Evolutionary conservation across 2,888 invertebrate species (phyloP).

Genomic region (Hirtodrosophila confusa): DNA sequence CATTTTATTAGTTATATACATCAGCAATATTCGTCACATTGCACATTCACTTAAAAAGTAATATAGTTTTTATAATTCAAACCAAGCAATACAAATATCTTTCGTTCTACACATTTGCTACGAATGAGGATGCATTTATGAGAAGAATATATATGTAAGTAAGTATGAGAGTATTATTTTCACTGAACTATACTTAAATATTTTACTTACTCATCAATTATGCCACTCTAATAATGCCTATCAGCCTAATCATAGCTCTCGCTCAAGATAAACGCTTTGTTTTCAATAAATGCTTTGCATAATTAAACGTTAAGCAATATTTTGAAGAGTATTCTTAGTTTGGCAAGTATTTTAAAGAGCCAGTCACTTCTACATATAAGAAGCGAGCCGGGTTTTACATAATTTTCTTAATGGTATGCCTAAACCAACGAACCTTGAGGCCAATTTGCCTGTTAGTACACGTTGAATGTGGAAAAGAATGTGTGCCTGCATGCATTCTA

Average conservation of each 20-base stretch:
- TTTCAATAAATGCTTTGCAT: neutral
- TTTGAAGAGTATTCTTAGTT: conserved; percentile 11
- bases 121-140: too few species aligned
- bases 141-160: too few species aligned
- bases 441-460: conserved; percentile 49
- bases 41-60: too few species aligned
- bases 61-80: neutral
- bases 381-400: conserved; percentile 23
- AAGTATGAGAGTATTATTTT: too few species aligned
- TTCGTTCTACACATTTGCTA: neutral
- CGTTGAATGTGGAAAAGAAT: conserved; percentile 48
- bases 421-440: conserved; percentile 49
- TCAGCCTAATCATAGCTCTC: conserved; percentile 14
- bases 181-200: too few species aligned
- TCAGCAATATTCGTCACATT: too few species aligned
- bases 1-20: too few species aligned
- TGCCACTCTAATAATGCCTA: conserved; percentile 12
- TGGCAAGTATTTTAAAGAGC: neutral
- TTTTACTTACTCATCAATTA: neutral
- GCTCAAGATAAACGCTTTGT: neutral
- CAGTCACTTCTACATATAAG: conserved; percentile 14
- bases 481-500: conserved; percentile 71
- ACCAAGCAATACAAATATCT: neutral
- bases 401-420: conserved; percentile 47
- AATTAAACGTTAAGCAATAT: conserved; percentile 3